These are phyloP conservation scores for Periparus ater DNA, from an alignment of 2,797 vertebrate genomes.

Conservation along the genomic window DNA sequence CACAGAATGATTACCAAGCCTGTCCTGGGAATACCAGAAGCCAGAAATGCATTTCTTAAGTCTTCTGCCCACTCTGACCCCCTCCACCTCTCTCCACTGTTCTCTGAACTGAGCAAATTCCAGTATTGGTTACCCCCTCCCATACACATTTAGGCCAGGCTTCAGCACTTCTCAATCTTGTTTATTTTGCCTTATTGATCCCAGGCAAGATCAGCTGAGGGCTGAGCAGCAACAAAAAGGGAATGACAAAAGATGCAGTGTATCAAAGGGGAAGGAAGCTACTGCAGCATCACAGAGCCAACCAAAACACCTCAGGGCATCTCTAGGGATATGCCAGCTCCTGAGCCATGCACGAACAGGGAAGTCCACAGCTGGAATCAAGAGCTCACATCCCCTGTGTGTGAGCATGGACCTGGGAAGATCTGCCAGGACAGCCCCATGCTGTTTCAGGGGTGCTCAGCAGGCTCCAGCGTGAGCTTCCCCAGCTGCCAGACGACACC, in stretches of 20 bases:
- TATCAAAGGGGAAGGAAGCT: neutral
- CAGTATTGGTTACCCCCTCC: conserved; percentile 6
- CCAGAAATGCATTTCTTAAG: neutral
- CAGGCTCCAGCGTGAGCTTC: neutral
- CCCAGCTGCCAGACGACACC: neutral
- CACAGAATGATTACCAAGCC: neutral
- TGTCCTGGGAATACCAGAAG: neutral
- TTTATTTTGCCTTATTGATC: conserved; percentile 46
- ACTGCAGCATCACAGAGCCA: neutral
- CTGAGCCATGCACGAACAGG: neutral
- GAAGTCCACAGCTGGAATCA: neutral
- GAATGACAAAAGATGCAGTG: neutral
- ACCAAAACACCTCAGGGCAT: neutral
- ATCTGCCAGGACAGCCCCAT: fast-evolving
- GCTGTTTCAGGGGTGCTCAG: neutral
- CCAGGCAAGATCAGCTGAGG: neutral
- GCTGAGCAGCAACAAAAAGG: neutral
- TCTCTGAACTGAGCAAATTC: neutral
- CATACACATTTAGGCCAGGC: neutral
- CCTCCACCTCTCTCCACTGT: neutral
- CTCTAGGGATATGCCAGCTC: neutral
- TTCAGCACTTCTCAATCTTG: neutral
- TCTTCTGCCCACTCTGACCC: neutral
- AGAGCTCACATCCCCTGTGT: neutral
- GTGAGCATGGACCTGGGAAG: fast-evolving